Conservation (phyloP, 2,888 invertebrate genomes). For the Trissolcus japonicus region DNA sequence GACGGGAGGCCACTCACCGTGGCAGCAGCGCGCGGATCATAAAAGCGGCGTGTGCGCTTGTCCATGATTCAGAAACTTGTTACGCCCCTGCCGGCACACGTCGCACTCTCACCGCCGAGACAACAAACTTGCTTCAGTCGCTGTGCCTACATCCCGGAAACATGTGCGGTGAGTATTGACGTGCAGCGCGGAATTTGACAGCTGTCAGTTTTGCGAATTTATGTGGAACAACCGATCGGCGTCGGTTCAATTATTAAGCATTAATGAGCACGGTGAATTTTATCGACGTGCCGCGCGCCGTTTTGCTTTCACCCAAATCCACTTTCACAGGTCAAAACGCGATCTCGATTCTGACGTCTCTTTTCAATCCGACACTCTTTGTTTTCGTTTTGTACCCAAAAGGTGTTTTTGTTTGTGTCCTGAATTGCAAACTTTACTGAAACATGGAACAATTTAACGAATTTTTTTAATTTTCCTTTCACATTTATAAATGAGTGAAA, state of each 20-base stretch:
- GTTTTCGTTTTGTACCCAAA: neutral
- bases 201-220: constrained; percentile 9
- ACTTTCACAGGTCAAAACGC: constrained; percentile 6
- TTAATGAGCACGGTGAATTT: neutral
- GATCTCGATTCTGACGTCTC: too few relatives aligned
- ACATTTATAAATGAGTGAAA: neutral
- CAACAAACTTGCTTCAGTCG: constrained; percentile 10
- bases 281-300: neutral
- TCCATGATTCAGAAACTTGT: constrained; percentile 7
- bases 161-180: constrained; percentile 30
- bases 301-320: constrained; percentile 11
- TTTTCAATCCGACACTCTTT: neutral
- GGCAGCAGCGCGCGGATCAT: constrained; percentile 7
- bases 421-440: neutral
- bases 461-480: neutral
- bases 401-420: neutral
- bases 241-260: neutral
- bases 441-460: neutral
- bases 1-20: too few relatives aligned
- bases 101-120: constrained; percentile 6
- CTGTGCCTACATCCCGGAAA: constrained; percentile 15
- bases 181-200: constrained; percentile 6
- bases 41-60: constrained; percentile 20
- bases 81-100: constrained; percentile 14
- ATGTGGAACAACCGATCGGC: neutral